Evolutionary conservation across 2,888 invertebrate genomes (phyloP).

Genomic region (Cephalotes varians): DNA sequence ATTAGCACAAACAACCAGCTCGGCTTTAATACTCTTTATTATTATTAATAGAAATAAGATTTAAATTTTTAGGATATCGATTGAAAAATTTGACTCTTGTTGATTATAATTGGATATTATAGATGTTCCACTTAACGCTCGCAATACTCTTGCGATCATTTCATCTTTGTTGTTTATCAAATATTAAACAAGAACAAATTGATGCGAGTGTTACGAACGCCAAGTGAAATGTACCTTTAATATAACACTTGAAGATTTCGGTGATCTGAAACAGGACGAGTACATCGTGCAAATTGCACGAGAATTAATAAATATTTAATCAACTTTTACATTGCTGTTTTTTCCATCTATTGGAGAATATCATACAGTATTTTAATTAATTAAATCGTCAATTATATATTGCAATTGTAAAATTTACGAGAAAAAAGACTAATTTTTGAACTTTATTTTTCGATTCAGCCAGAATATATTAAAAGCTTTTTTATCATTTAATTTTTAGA

Average conservation of each 20-base stretch:
- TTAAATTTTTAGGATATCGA: not conserved
- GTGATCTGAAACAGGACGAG: slow-evolving; percentile 27
- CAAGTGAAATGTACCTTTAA: no score
- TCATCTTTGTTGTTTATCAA: no score
- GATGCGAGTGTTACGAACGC: no score
- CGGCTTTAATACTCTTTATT: no score
- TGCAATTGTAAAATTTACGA: not conserved
- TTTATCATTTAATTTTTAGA: slow-evolving; percentile 16
- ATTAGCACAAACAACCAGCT: no score
- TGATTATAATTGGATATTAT: slow-evolving; percentile 3
- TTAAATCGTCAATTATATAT: not conserved
- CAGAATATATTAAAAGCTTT: not conserved
- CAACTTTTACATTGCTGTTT: slow-evolving; percentile 20
- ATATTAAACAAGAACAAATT: no score
- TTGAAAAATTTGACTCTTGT: not conserved
- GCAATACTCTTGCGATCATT: no score
- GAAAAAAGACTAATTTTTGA: not conserved
- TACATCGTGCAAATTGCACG: slow-evolving; percentile 42
- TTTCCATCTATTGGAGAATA: slow-evolving; percentile 1
- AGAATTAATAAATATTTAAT: slow-evolving; percentile 35
- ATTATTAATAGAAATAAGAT: no score
- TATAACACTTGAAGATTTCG: slow-evolving; percentile 31
- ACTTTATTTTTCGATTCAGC: not conserved
- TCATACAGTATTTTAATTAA: slow-evolving; percentile 16
- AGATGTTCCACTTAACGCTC: no score